Evolutionary conservation across 2,797 vertebrate genomes (phyloP).

Genomic region (Morelia viridis): DNA sequence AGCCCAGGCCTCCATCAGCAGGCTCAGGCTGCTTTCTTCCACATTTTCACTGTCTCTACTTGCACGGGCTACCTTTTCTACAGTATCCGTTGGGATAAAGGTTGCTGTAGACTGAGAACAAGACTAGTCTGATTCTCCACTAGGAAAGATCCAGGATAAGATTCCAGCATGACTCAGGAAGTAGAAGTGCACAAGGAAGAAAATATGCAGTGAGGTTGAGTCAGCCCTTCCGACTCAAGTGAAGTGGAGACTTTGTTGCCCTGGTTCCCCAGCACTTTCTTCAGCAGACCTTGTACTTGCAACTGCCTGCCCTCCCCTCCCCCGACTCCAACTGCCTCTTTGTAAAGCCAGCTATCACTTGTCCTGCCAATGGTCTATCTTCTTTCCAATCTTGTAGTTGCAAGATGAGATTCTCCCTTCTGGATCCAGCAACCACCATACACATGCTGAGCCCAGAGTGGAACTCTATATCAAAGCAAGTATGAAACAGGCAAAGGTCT

Average conservation of each 20-base stretch:
- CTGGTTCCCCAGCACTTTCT: neutral
- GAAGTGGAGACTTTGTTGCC: neutral
- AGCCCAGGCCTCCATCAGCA: neutral
- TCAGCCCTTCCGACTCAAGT: neutral
- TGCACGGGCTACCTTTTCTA: neutral
- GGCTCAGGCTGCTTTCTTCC: neutral
- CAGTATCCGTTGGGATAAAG: neutral
- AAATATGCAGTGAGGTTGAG: neutral
- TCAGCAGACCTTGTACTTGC: neutral
- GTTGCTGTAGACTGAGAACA: neutral
- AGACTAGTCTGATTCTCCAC: neutral
- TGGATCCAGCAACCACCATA: neutral
- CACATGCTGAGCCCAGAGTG: neutral
- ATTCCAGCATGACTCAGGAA: neutral
- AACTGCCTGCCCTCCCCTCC: neutral
- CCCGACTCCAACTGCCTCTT: neutral
- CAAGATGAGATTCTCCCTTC: neutral
- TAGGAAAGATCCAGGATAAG: neutral
- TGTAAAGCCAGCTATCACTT: neutral
- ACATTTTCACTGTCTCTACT: neutral
- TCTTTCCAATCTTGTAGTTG: neutral
- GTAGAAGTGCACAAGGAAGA: neutral
- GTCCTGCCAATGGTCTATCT: neutral
- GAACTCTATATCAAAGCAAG: neutral
- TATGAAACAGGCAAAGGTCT: neutral